These are phyloP conservation scores for Hoplias malabaricus DNA, from an alignment of 2,113 vertebrate species.

Conservation along the genomic window DNA sequence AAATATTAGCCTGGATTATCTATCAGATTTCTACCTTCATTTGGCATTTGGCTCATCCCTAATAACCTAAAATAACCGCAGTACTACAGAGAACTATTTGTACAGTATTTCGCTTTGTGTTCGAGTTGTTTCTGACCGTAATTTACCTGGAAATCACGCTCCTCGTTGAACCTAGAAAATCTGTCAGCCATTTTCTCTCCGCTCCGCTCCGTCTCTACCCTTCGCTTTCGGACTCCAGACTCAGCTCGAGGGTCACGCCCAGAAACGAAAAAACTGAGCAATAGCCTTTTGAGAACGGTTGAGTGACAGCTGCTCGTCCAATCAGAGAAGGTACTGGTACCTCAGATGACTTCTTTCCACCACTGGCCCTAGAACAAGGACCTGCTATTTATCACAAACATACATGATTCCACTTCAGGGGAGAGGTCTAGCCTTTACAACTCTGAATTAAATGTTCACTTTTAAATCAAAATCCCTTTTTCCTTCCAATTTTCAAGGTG, in stretches of 20 bases:
- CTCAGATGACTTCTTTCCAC: not conserved
- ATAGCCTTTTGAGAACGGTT: not conserved
- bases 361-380: not conserved
- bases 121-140: not conserved
- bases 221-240: conserved; percentile 40
- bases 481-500: too few species aligned
- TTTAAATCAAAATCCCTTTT: too few species aligned
- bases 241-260: conserved; percentile 43
- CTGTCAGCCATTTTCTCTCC: conserved; percentile 95
- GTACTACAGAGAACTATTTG: too few species aligned
- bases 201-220: conserved; percentile 62
- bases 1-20: not conserved
- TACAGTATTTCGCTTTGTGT: too few species aligned
- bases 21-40: not conserved
- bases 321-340: not conserved
- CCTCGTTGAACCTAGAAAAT: conserved; percentile 98
- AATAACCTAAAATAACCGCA: not conserved
- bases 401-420: too few species aligned
- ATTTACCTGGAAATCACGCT: conserved; percentile 96
- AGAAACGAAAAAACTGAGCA: conserved; percentile 28
- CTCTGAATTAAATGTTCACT: too few species aligned
- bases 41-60: not conserved
- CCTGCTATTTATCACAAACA: not conserved
- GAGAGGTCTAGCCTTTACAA: too few species aligned
- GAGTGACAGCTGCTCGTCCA: conserved; percentile 39